Percentiles rank a stretch among this genome's conserved stretches.
These are phyloP conservation scores for Gibbula magus DNA, from an alignment of 2,888 invertebrate genomes.

Conservation along the genomic window DNA sequence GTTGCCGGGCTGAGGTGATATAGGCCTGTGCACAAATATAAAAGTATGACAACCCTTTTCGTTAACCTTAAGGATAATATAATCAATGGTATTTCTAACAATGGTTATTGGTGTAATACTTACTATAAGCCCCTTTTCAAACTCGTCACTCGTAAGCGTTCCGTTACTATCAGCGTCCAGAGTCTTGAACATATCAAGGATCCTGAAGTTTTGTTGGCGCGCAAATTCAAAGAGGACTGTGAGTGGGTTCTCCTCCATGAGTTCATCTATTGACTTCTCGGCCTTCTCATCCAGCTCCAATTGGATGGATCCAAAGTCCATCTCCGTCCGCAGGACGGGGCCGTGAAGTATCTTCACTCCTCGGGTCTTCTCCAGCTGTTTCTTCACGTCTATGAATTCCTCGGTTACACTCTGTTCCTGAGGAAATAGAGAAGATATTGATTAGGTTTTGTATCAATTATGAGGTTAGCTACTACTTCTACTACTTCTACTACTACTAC, in stretches of 20 bases:
- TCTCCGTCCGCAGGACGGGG: not conserved
- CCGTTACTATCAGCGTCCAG: constrained; percentile 46
- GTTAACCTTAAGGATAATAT: not conserved
- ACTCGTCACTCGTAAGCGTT: constrained; percentile 42
- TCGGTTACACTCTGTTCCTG: constrained; percentile 36
- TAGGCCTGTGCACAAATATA: too few species aligned
- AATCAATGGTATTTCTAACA: not conserved
- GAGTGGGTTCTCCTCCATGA: constrained; percentile 33
- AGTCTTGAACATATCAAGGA: constrained; percentile 47
- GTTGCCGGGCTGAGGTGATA: too few species aligned
- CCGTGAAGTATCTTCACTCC: constrained; percentile 22
- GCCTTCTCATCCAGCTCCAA: constrained; percentile 9
- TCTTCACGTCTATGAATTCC: constrained; percentile 29
- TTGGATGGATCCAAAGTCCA: not conserved
- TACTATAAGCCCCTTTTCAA: constrained; percentile 42
- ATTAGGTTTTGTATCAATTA: not conserved
- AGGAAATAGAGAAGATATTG: not conserved
- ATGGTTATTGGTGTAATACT: not conserved
- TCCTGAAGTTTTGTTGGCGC: constrained; percentile 42
- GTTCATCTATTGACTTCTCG: not conserved
- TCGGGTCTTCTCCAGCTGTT: constrained; percentile 8
- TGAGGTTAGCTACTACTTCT: not conserved
- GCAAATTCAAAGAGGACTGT: constrained; percentile 48
- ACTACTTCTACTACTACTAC: not conserved
- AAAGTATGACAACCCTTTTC: not conserved